Evolutionary conservation across 2,113 vertebrate species (phyloP).

Genomic region (Cyprinus carpio): DNA sequence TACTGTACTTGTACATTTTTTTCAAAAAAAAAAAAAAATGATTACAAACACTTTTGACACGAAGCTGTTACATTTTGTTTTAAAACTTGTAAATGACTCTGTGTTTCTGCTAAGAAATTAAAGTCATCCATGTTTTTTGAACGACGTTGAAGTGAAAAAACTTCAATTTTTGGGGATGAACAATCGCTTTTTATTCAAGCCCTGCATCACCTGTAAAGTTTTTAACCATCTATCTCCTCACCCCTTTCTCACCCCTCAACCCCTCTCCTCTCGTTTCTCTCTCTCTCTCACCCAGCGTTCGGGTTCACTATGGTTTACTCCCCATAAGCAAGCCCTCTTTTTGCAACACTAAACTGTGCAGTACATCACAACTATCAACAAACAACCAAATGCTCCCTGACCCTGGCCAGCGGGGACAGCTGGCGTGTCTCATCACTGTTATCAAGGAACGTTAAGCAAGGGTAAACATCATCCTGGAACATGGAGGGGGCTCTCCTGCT

Average conservation of each 20-base stretch:
- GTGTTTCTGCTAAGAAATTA: background rate
- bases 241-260: slow-evolving; percentile 57
- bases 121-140: background rate
- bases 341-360: slow-evolving; percentile 38
- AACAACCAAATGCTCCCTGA: slow-evolving; percentile 45
- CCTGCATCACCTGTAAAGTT: background rate
- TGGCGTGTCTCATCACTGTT: slow-evolving; percentile 20
- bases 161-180: too few species aligned
- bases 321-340: slow-evolving; percentile 25
- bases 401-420: slow-evolving; percentile 11
- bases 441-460: background rate
- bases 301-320: slow-evolving; percentile 36
- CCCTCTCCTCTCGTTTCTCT: slow-evolving; percentile 46
- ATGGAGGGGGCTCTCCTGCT: background rate
- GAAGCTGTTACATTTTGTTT: background rate
- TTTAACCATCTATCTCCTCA: too few species aligned
- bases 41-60: background rate
- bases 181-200: background rate
- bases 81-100: background rate
- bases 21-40: background rate
- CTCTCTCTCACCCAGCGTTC: background rate
- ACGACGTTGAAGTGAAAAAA: background rate
- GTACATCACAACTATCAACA: slow-evolving; percentile 39
- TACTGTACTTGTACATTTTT: background rate
- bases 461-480: slow-evolving; percentile 45